Evolutionary conservation across 2,797 vertebrate genomes (phyloP).

Genomic region (Hybognathus amarus): DNA sequence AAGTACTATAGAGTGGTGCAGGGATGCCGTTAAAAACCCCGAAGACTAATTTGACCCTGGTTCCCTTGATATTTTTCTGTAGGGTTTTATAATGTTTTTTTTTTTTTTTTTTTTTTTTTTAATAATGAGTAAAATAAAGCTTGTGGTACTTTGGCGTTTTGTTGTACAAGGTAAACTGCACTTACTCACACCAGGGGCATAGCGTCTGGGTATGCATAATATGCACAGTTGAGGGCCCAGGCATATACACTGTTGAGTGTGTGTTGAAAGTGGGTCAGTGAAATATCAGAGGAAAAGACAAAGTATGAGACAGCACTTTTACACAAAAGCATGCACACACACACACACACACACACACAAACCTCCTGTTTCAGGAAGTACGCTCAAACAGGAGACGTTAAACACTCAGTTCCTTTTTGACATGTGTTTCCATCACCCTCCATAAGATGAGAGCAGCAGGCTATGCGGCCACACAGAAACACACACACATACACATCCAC

Average conservation of each 20-base stretch:
- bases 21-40: background rate
- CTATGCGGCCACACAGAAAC: conserved; percentile 34
- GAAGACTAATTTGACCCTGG: too few relatives aligned
- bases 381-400: conserved; percentile 79
- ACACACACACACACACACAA: conserved; percentile 44
- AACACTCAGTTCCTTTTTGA: conserved; percentile 84
- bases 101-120: too few relatives aligned
- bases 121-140: background rate
- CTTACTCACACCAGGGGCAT: background rate
- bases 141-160: background rate
- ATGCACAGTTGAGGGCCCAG: background rate
- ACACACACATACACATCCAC: conserved; percentile 16
- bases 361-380: conserved; percentile 80
- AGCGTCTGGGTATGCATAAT: background rate
- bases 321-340: conserved; percentile 27
- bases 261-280: conserved; percentile 79
- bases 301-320: conserved; percentile 87
- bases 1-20: background rate
- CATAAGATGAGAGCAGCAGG: conserved; percentile 43
- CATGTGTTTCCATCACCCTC: conserved; percentile 75
- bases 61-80: too few relatives aligned
- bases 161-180: background rate
- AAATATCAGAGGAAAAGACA: conserved; percentile 67
- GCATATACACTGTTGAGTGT: conserved; percentile 5
- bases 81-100: too few relatives aligned